Evolutionary conservation across 2,797 vertebrate genomes (phyloP).

Genomic region (Mormyrus hasselquistii): DNA sequence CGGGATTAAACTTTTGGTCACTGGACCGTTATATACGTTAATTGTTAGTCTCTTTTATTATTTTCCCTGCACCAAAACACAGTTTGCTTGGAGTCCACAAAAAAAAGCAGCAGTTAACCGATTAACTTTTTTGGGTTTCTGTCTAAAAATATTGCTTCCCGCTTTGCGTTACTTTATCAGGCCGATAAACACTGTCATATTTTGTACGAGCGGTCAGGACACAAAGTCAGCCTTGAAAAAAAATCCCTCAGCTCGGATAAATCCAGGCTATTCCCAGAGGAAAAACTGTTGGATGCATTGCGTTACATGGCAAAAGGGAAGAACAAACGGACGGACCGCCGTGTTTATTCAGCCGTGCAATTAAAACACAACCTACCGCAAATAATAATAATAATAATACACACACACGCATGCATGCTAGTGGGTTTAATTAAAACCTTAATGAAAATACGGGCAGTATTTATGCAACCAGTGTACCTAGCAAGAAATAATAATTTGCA

Average conservation of each 20-base stretch:
- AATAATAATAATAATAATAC: not conserved
- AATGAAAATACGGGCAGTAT: not conserved
- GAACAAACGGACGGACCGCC: not conserved
- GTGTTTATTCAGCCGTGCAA: slow-evolving; percentile 16
- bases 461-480: not conserved
- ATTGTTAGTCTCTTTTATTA: not conserved
- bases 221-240: slow-evolving; percentile 52
- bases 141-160: not conserved
- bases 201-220: slow-evolving; percentile 65
- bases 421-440: not conserved
- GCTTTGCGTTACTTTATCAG: slow-evolving; percentile 47
- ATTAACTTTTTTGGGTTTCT: not conserved
- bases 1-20: not conserved
- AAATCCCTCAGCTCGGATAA: slow-evolving; percentile 62
- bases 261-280: slow-evolving; percentile 62
- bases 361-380: slow-evolving; percentile 13
- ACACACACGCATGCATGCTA: not conserved
- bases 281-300: slow-evolving; percentile 51
- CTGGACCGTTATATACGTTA: not conserved
- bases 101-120: not conserved
- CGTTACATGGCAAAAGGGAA: slow-evolving; percentile 51
- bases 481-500: not conserved
- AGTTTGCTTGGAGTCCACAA: not conserved
- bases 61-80: not conserved
- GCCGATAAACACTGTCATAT: slow-evolving; percentile 62